These are phyloP conservation scores for Brachymystax lenok DNA, from an alignment of 2,797 vertebrate species.

Conservation along the genomic window DNA sequence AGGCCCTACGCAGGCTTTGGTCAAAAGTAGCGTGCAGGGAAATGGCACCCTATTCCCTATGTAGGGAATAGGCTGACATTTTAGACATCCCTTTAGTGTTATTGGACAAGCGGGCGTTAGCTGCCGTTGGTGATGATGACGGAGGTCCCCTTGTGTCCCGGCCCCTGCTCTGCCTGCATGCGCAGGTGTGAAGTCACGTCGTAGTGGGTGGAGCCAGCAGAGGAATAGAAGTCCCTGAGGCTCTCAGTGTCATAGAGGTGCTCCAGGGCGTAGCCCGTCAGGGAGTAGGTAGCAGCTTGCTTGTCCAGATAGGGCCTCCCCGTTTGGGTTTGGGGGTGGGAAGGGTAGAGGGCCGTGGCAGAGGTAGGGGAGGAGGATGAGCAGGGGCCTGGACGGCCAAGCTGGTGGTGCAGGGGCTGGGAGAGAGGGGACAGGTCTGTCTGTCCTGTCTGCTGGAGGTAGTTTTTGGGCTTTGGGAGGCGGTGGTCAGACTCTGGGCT, in stretches of 20 bases:
- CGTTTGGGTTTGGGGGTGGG: constrained; percentile 57
- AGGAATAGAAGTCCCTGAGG: constrained; percentile 87
- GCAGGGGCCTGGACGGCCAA: constrained; percentile 57
- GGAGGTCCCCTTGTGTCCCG: constrained; percentile 92
- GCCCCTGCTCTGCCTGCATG: constrained; percentile 86
- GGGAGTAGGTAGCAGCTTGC: constrained; percentile 85
- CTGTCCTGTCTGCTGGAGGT: constrained; percentile 60
- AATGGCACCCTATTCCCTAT: background rate
- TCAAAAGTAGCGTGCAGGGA: background rate
- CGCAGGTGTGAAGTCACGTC: constrained; percentile 89
- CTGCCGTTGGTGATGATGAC: constrained; percentile 98
- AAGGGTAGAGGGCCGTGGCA: constrained; percentile 73
- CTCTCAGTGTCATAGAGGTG: constrained; percentile 91
- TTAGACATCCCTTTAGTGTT: background rate
- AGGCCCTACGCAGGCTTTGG: background rate
- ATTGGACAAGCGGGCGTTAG: constrained; percentile 75
- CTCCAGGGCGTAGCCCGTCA: constrained; percentile 92
- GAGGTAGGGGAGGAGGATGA: constrained; percentile 69
- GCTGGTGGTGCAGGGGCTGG: constrained; percentile 80
- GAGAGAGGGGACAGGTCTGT: constrained; percentile 83
- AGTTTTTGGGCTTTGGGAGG: constrained; percentile 90
- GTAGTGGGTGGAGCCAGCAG: constrained; percentile 80
- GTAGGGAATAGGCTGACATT: background rate
- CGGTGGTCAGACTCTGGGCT: constrained; percentile 86
- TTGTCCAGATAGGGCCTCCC: constrained; percentile 89